Evolutionary conservation across 2,113 vertebrate species (phyloP).

Genomic region (Bufo bufo): DNA sequence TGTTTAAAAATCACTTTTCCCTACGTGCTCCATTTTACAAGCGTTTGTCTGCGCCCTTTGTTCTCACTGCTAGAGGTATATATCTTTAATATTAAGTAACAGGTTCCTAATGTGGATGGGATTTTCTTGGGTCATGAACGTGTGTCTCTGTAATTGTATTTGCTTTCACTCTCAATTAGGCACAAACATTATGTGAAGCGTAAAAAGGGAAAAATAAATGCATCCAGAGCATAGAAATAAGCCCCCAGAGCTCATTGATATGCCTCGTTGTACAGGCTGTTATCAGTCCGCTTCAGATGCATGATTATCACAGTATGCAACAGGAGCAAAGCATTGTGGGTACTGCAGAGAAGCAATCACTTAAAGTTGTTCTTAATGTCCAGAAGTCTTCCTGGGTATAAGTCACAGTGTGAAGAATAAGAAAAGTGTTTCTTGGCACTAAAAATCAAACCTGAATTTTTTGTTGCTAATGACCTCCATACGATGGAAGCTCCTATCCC

Average conservation of each 20-base stretch:
- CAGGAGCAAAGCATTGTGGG: constrained; percentile 46
- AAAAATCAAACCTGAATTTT: background rate
- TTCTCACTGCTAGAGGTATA: constrained; percentile 20
- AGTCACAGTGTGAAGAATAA: background rate
- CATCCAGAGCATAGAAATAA: constrained; percentile 25
- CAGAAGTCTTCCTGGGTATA: background rate
- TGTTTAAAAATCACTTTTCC: constrained; percentile 1
- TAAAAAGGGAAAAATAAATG: constrained; percentile 40
- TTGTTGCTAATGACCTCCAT: background rate
- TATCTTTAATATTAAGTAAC: constrained; percentile 42
- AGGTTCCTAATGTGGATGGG: constrained; percentile 36
- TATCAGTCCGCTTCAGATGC: constrained; percentile 51
- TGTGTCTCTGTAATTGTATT: constrained; percentile 42
- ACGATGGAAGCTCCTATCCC: background rate
- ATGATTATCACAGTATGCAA: constrained; percentile 54
- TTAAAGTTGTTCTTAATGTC: constrained; percentile 10
- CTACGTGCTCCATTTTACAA: background rate
- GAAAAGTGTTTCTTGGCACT: background rate
- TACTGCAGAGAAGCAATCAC: constrained; percentile 1
- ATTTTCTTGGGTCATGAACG: constrained; percentile 40
- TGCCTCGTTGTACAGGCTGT: constrained; percentile 41
- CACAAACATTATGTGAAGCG: constrained; percentile 34
- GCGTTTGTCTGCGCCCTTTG: constrained; percentile 5
- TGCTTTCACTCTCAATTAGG: constrained; percentile 56
- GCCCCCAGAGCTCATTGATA: constrained; percentile 54